Base-by-base conservation (phyloP, 2,888 invertebrate species). In the Drosophila helvetica region DNA sequence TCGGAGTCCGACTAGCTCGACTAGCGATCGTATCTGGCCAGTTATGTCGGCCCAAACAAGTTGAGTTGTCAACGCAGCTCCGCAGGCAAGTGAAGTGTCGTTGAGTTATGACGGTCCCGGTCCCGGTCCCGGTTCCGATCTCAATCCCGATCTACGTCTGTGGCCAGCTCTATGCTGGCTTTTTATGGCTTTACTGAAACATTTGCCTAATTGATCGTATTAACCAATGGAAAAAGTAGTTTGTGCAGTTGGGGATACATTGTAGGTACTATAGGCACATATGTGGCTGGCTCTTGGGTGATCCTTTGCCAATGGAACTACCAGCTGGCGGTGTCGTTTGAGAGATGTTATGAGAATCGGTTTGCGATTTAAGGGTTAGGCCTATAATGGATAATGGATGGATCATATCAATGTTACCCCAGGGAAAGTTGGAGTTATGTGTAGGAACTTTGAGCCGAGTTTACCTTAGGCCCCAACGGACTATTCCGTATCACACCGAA, bases 51-150 rank as follows among this genome's bases (percentile, higher is more conserved):
- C 22, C 65, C 65, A 74, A 83, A 83, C 82, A 83, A 83, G 82
- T 83, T 88, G 86, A 88, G 80, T 88, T 83, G 82, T 83, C 82
- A 83, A 79, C 88, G 82, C 86, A 77, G 67, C 82, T 73, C 86
- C 67, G 50, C 80, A 53, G 77, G 86, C 73, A 70, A 78, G 51
- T 67, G 71, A 85, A 85, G 85, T 85, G 88, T 77, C 63, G 62
- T 71, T 82, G 88, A 87, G 79, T 82, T 82, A 82, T 87, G 86
- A 85, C 67, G 60, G 61, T 61, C 61, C 43, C 19, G 27, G 1
- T 25, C 22, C 22, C 22, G 5, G 22, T 22, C 22, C 5, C 22
- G 0, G 22, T 61, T 46, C 30, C 33, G 33, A 3, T 38, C 38
- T 7, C 38, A 7, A 25, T 30, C 48, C 17, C 45, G 66, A 66